A percentile compares a stretch with the other conserved stretches of the same genome.
Conservation (phyloP, 2,797 vertebrate genomes). For the Gobionotothen gibberifrons region DNA sequence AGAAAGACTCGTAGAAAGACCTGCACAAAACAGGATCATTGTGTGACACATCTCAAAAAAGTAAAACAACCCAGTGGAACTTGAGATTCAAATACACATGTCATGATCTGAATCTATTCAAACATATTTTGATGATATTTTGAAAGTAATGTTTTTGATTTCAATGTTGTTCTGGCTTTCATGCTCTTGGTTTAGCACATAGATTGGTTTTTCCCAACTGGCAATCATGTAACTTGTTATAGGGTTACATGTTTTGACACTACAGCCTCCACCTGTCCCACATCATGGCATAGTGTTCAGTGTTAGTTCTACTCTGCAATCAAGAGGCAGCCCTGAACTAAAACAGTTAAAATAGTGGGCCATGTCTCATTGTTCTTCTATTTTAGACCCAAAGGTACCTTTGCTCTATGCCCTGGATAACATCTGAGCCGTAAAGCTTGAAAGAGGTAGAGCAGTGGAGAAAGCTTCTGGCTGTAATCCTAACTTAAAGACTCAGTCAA, state of each 20-base stretch:
- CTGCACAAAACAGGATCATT: background rate
- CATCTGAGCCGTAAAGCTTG: background rate
- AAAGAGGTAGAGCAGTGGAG: slow-evolving; percentile 11
- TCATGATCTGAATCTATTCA: background rate
- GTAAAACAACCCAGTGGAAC: background rate
- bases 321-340: background rate
- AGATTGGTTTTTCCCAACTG: background rate
- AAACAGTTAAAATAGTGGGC: slow-evolving; percentile 14
- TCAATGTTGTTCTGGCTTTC: too few relatives aligned
- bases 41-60: background rate
- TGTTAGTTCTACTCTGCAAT: background rate
- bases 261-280: background rate
- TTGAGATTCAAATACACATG: background rate
- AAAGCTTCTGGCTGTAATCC: slow-evolving; percentile 1
- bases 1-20: background rate
- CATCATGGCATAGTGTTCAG: rapidly evolving
- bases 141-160: too few relatives aligned
- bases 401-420: slow-evolving; percentile 22
- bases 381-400: slow-evolving; percentile 13
- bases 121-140: too few relatives aligned
- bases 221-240: background rate
- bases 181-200: background rate
- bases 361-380: slow-evolving; percentile 2
- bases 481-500: slow-evolving; percentile 5
- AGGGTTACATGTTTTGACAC: background rate